Evolutionary conservation across 2,888 invertebrate genomes (phyloP), one percentile per base, ranked within the genome.

Genomic region (Leucophenga maculata): DNA sequence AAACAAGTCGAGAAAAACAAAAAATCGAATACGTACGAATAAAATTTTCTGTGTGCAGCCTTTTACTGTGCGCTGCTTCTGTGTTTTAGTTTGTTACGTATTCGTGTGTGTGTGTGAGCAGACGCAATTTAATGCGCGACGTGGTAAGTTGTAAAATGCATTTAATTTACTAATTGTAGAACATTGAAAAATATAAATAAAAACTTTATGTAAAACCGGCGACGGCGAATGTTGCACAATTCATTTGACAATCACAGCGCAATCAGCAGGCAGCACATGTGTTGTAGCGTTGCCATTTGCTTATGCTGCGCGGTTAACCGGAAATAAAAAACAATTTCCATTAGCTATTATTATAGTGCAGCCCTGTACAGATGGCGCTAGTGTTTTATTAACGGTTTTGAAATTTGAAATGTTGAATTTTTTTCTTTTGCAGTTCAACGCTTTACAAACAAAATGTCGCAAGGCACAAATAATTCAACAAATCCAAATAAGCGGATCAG

Each of bases 401-500:
- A 26, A 26, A 26, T 26, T 39, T 39, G 39, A 3, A 11, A 39
- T 39, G 3, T 8, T 39, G 3, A 6, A 39, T 39, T 39, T 50
- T 11, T 16, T 11, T 50, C 1, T 11, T 50, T 50, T 50, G 11
- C 39, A 39, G 39, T 32, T 32, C 3, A 32, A 3, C 32, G 8
- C 32, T 6, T 6, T 32, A 32, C 8, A 32, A 6, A 39, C 26
- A 39, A 39, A 39, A 48, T 64, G 64, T 20, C 64, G 18, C 8
- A 52, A 52, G 52, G 44, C 26, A 78, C 78, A 72, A 69, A 74
- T 8, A 77, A 74, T 31, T 26, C 62, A 46, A 62, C 68, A n/a
- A 80, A 84, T 68, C 84, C 83, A 2, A 81, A 81, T 64, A 72
- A 68, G 57, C 75, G 79, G 46, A 69, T 84, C 31, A 85, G 78